Evolutionary conservation across 2,888 invertebrate species (phyloP).

Genomic region (Ophion slaviceki): DNA sequence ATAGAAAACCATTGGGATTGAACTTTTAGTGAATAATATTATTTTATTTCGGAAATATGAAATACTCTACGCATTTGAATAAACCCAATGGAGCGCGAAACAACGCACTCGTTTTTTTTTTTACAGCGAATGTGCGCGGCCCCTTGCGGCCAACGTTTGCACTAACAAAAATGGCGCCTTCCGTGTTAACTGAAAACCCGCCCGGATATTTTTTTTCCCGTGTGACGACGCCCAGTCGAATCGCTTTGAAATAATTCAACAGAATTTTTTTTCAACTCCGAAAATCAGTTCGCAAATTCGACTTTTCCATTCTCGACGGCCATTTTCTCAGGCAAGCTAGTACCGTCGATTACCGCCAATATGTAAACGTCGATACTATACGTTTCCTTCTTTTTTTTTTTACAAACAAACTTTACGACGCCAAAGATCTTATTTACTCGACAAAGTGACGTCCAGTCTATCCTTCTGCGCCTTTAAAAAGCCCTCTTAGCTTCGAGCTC

Average conservation of each 20-base stretch:
- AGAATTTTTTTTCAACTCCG: background rate
- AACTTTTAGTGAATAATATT: no score
- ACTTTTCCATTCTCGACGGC: background rate
- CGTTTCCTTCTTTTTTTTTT: background rate
- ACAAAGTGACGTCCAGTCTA: slow-evolving; percentile 25
- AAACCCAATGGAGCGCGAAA: no score
- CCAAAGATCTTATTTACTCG: slow-evolving; percentile 10
- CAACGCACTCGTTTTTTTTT: background rate
- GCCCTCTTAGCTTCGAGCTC: slow-evolving; percentile 2
- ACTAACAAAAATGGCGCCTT: slow-evolving; percentile 22
- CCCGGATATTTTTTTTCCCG: background rate
- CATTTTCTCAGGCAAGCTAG: background rate
- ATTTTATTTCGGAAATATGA: no score
- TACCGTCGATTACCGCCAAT: background rate
- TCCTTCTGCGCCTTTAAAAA: slow-evolving; percentile 40
- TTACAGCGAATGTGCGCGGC: background rate
- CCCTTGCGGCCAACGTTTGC: slow-evolving; percentile 9
- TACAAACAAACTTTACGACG: slow-evolving; percentile 11
- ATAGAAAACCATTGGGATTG: no score
- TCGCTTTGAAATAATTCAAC: background rate
- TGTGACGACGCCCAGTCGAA: background rate
- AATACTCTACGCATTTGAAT: no score
- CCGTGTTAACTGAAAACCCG: no score
- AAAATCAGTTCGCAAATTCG: background rate
- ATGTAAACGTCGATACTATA: background rate